Percentiles rank a stretch among this genome's conserved stretches.
Evolutionary conservation across 2,113 vertebrate species (phyloP).

Genomic region (Planiliza haematocheilus): DNA sequence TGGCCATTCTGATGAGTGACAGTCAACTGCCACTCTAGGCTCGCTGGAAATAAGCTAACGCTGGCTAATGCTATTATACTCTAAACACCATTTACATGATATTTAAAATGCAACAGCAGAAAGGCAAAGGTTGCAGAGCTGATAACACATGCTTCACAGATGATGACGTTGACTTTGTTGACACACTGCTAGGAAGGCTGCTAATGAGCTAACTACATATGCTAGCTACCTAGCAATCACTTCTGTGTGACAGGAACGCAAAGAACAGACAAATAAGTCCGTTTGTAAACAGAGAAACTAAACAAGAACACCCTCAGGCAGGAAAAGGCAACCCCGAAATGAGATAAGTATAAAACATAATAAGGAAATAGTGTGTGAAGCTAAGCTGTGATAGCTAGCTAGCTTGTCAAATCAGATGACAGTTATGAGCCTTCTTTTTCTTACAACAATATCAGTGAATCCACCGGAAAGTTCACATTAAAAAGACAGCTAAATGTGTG

Average conservation of each 20-base stretch:
- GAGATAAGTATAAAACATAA: neutral
- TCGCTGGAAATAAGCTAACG: neutral
- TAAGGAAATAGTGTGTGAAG: neutral
- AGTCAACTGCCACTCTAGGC: neutral
- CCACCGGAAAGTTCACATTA: neutral
- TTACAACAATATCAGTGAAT: too few species aligned
- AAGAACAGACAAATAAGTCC: too few species aligned
- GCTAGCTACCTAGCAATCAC: neutral
- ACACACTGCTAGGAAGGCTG: slow-evolving; percentile 36
- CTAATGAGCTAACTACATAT: slow-evolving; percentile 48
- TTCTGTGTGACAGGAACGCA: too few species aligned
- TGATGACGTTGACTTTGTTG: slow-evolving; percentile 69
- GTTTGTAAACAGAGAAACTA: too few species aligned
- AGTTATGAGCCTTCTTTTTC: neutral
- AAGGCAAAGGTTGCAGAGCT: neutral
- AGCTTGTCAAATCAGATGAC: slow-evolving; percentile 29
- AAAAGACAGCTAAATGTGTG: neutral
- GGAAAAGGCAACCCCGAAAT: too few species aligned
- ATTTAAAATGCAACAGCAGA: neutral
- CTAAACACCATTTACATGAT: neutral
- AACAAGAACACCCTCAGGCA: too few species aligned
- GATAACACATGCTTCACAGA: neutral
- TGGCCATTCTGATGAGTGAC: neutral
- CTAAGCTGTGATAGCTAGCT: slow-evolving; percentile 33
- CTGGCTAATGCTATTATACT: neutral